A percentile compares a stretch with the other conserved stretches of the same genome.
Conservation (phyloP, 2,113 vertebrate species). For the Canis aureus region DNA sequence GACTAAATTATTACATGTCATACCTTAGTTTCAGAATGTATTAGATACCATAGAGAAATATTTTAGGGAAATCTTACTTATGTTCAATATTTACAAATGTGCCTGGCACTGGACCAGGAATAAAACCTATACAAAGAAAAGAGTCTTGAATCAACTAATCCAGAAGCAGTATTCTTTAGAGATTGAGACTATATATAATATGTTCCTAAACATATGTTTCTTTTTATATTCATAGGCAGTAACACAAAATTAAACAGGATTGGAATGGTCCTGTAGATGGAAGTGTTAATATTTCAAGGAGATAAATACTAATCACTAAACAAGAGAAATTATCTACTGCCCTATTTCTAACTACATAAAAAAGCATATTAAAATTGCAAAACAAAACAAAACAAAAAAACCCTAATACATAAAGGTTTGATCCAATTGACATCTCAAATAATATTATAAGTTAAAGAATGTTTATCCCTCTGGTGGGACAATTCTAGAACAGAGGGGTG, state of each 20-base stretch:
- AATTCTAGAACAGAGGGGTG: slow-evolving; percentile 14
- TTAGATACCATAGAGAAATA: background rate
- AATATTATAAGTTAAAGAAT: slow-evolving; percentile 47
- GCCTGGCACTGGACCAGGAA: background rate
- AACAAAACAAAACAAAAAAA: background rate
- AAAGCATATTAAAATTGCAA: slow-evolving; percentile 1
- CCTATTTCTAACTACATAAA: background rate
- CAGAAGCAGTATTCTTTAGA: background rate
- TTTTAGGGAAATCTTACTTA: background rate
- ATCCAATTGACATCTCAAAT: background rate
- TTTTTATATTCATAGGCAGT: background rate
- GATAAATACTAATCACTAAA: slow-evolving; percentile 64
- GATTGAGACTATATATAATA: background rate
- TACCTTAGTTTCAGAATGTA: background rate
- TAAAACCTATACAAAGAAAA: slow-evolving; percentile 11
- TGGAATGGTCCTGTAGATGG: slow-evolving; percentile 57
- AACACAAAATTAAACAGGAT: background rate
- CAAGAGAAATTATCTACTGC: slow-evolving; percentile 31
- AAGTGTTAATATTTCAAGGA: slow-evolving; percentile 57
- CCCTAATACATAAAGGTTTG: background rate
- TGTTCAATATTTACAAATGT: slow-evolving; percentile 18
- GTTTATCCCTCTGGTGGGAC: slow-evolving; percentile 54
- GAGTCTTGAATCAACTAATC: background rate
- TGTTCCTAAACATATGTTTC: background rate
- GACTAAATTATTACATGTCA: background rate